These are phyloP conservation scores for Rousettus leschenaultii DNA, from an alignment of 2,113 vertebrate species.

Conservation along the genomic window DNA sequence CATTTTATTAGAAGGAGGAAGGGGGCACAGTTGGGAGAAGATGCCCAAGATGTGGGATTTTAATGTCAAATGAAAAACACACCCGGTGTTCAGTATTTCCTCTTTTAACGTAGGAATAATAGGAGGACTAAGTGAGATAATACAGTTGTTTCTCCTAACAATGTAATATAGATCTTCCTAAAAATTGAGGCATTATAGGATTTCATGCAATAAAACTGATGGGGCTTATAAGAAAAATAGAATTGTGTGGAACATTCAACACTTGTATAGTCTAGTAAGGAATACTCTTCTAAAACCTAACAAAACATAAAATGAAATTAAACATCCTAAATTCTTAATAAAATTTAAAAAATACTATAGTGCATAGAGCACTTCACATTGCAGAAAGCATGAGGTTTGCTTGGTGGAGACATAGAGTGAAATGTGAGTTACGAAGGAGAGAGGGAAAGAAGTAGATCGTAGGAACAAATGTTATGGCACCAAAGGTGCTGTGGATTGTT, in stretches of 20 bases:
- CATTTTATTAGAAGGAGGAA: neutral
- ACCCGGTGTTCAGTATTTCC: neutral
- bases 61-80: neutral
- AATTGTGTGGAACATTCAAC: conserved; percentile 5
- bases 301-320: neutral
- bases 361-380: neutral
- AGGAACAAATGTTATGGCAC: too few species aligned
- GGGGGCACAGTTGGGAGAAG: neutral
- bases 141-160: neutral
- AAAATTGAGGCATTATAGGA: neutral
- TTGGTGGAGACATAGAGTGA: neutral
- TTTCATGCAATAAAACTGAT: conserved; percentile 48
- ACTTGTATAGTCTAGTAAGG: neutral
- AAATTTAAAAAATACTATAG: neutral
- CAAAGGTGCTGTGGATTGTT: neutral
- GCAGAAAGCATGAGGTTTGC: neutral
- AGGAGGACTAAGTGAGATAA: conserved; percentile 2
- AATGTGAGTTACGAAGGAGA: neutral
- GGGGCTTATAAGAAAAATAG: conserved; percentile 21
- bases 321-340: conserved; percentile 19
- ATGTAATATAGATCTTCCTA: neutral
- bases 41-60: neutral
- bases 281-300: conserved; percentile 9
- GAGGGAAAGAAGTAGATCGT: neutral
- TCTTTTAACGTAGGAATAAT: neutral